Base-by-base conservation (phyloP, 2,113 vertebrate species). In the Pitta sordida region DNA sequence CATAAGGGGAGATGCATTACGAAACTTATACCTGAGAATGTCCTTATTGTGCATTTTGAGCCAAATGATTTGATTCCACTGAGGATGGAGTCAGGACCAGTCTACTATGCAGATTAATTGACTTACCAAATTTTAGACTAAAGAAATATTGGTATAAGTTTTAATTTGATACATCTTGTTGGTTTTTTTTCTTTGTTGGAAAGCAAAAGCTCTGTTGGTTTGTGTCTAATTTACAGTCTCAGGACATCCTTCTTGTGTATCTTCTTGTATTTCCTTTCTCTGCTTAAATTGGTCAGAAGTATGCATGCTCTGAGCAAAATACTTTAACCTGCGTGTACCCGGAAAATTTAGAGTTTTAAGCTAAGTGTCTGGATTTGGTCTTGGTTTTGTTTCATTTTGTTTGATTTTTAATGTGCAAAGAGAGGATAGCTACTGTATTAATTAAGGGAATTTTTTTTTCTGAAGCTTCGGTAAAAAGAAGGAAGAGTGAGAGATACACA, bases 81-180 rank as follows among this genome's bases (percentile, higher is more conserved):
- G 29, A 90, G 20, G 12, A 18, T 56, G 24, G 36, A 77, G 22
- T 69, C 32, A 48, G 46, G 13, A 44, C 14, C 13, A 14, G 5
- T 44, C 3, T 56, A 8, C 32, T 60, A 53, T 16, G 20, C 30
- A 48, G 32, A 22, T 39, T 41, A 52, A 59, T 6, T 76, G 36
- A 41, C 13, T 43, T 71, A 18, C 0, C 3, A 51, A 30, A 63
- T 63, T 86, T 71, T 82, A 71, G 9, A 83, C 36, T 41, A 29
- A 69, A 68, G 6, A 37, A 71, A 27, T 60, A 44, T 1, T 2
- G 1, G 1, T 65, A 12, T 3, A 41, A n/a, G 1, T 37, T 69
- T 64, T 58, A 58, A 13, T 32, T 8, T 58, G 22, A 29, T 53
- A 56, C 2, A 53, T 68, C 2, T 46, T 12, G 5, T 2, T 4